A percentile compares a stretch with the other conserved stretches of the same genome.
These are phyloP conservation scores for Parotia lawesii DNA, from an alignment of 2,113 vertebrate species.

Conservation along the genomic window DNA sequence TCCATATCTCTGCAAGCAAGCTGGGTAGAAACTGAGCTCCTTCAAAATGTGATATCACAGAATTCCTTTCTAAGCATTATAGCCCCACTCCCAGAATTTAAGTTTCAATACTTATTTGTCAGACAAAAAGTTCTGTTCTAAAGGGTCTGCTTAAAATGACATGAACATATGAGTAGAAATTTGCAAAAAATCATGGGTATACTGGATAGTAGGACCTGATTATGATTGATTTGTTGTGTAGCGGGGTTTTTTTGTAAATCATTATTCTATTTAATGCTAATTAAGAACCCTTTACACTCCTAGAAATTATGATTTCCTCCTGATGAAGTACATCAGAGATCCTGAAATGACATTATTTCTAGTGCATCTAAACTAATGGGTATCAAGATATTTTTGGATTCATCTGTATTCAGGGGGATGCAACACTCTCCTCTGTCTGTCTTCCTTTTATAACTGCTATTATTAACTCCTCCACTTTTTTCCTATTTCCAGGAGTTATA, in stretches of 20 bases:
- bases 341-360: not conserved
- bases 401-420: not conserved
- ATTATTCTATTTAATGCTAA: not conserved
- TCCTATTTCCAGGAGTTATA: not conserved
- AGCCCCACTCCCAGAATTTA: not conserved
- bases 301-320: not conserved
- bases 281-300: not conserved
- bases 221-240: not conserved
- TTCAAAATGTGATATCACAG: not conserved
- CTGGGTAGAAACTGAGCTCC: not conserved
- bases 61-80: not conserved
- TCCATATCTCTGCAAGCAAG: not conserved
- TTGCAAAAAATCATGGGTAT: not conserved
- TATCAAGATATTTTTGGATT: not conserved
- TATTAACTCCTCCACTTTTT: not conserved
- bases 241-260: fast-evolving
- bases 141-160: not conserved
- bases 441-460: not conserved
- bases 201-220: too few relatives aligned
- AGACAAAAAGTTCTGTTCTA: not conserved
- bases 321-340: not conserved
- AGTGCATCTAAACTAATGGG: not conserved
- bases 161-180: not conserved
- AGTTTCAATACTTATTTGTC: not conserved
- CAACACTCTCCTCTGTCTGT: not conserved